Evolutionary conservation across 1,140 invertebrate genomes (phyloP), one percentile per base, ranked within the genome.

Genomic region (Heterodera carotae): DNA sequence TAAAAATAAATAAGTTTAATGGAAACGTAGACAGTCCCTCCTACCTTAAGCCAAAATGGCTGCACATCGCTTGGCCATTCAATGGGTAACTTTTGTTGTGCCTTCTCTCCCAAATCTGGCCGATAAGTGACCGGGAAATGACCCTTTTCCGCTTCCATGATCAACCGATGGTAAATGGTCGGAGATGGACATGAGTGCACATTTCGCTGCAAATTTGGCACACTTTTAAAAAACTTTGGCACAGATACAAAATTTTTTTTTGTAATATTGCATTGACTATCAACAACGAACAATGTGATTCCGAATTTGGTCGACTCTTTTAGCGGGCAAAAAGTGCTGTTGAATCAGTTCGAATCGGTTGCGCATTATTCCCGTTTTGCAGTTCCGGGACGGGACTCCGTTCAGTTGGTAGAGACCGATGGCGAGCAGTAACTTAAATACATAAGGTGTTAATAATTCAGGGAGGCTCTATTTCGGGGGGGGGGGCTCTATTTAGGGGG

Each of bases 121-220:
- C 34, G n/a, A 76, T 76, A 64, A 27, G 39, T 68, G n/a, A 67
- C 76, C 39, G 67, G 79, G 29, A 84, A 81, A 33, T 67, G 22
- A 0, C 80, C 80, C 43, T 74, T 79, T 59, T 81, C 75, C 6
- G 80, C 80, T 18, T 80, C 22, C 81, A 79, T 78, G 68, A 84
- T 34, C 29, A 36, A 22, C 18, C 69, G 33, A n/a, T 75, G 36
- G 59, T 29, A 53, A 81, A 78, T 39, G 56, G 6, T 56, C 59
- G 53, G 48, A 56, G 33, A 81, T n/a, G 33, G 22, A 1, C 33
- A 39, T 22, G 67, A 36, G 27, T 59, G 39, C 33, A 64, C 39
- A 39, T 75, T 64, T 76, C 18, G 10, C 36, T 48, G 34, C 39
- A 36, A 48, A 70, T 27, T 78, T 74, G 7, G 15, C 7, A 10